These are phyloP conservation scores for Drosophila kanekoi DNA, from an alignment of 2,888 invertebrate genomes.

Conservation along the genomic window DNA sequence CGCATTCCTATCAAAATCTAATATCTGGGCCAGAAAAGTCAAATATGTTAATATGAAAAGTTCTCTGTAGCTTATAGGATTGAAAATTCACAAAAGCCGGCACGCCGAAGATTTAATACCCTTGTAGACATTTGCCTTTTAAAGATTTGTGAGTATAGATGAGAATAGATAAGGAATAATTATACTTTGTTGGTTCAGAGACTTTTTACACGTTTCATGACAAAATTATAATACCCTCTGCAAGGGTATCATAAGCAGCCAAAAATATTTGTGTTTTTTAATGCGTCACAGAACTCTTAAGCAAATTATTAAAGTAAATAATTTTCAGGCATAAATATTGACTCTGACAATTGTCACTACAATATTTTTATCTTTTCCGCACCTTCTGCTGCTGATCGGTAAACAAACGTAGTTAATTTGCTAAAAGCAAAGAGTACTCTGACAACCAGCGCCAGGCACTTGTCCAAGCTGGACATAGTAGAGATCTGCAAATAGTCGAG, in stretches of 20 bases:
- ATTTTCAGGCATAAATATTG: background rate
- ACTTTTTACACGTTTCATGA: too few relatives aligned
- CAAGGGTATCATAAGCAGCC: too few relatives aligned
- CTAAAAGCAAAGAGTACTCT: constrained; percentile 27
- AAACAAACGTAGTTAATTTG: constrained; percentile 29
- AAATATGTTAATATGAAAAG: too few relatives aligned
- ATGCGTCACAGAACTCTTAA: constrained; percentile 1
- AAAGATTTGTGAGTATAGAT: too few relatives aligned
- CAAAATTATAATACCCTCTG: too few relatives aligned
- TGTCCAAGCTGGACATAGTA: constrained; percentile 11
- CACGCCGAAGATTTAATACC: background rate
- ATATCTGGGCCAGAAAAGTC: too few relatives aligned
- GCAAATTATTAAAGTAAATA: background rate
- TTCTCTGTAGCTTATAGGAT: too few relatives aligned
- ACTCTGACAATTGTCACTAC: constrained; percentile 2
- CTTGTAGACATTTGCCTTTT: background rate
- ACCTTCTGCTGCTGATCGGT: constrained; percentile 5
- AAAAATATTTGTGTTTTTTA: too few relatives aligned
- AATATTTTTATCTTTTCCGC: background rate
- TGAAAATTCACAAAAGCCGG: too few relatives aligned
- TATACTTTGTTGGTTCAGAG: too few relatives aligned
- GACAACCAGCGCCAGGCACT: constrained; percentile 5
- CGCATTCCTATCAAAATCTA: too few relatives aligned
- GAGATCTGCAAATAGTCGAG: constrained; percentile 11
- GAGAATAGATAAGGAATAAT: too few relatives aligned